Evolutionary conservation across 2,797 vertebrate genomes (phyloP), one percentile per base, ranked within the genome.

Genomic region (Emys orbicularis): DNA sequence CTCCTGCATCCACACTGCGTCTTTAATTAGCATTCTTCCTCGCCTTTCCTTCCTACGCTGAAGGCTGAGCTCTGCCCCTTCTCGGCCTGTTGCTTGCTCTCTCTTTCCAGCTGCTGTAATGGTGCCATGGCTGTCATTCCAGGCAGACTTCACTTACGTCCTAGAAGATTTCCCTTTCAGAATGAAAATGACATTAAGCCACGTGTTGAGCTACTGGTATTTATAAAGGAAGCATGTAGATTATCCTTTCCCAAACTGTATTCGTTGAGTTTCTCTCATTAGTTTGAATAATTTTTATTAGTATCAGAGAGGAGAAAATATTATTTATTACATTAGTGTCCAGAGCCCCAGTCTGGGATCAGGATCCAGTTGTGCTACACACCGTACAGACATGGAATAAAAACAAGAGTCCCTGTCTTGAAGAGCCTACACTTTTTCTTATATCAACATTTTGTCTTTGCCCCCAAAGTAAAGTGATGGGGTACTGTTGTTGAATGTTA

Each of bases 381-480:
- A 89, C 50, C 0, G 1, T 44, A 25, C 41, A 61, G 88, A 93
- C 96, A 77, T 90, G 95, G 96, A 84, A 81, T 47, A 53, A 96
- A 96, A 91, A 1, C 37, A 23, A 23, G 37, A 80, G 81, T 83
- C 83, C 89, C 41, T 85, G 86, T 18, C 84, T 94, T 5, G 7
- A 34, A 79, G 86, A 0, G 23, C 89, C 96, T 93, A 61, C 57
- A 53, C 0, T 47, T 50, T 94, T 80, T 76, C 87, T 59, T 87
- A 3, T 83, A 91, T 56, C 77, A 94, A 77, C 65, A 57, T 95
- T 91, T 41, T 0, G 0, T 76, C 89, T 96, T 89, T 96, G 92
- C 95, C 95, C 95, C 95, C 89, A 95, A 95, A 95, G 80, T 95
- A 86, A 95, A 94, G 88, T 65, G 95, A 93, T 95, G 95, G 90